Base-by-base conservation (phyloP, 1,140 invertebrate genomes). In the Drosophila baimaii region DNA sequence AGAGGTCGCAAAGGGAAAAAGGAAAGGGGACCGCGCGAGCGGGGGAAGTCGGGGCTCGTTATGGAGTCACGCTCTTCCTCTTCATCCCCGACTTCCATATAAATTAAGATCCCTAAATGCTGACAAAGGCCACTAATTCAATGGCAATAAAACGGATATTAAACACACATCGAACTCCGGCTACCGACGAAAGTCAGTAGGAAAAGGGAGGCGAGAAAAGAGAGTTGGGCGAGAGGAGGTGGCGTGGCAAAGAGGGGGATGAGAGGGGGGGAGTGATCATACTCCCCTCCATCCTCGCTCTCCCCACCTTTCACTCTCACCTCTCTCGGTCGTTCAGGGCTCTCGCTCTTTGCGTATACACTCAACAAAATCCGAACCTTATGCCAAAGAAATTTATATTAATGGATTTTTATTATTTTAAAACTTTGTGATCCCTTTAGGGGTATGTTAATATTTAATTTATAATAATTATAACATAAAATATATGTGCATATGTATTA, bases 91-190 rank as follows among this genome's bases (percentile, higher is more conserved):
- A 63, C 72, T 55, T 78, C 76, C 76, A 81, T 88, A 89, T 89
- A 83, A 89, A 88, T 88, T 88, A 81, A 88, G 80, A 88, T 88
- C 84, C 84, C 84, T 88, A 89, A 88, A 88, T 64, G 80, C 84
- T 88, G 80, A 88, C 84, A 88, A 89, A 89, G 84, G 84, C 63
- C 84, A 80, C 84, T 88, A 88, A 88, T 88, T 88, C 84, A 89
- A 88, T 64, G 84, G 83, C 83, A 88, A 88, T 88, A 88, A 89
- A 88, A 88, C 80, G 84, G 84, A 83, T 88, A 88, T 89, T 88
- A 88, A 89, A 83, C 84, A 88, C 83, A 88, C 84, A 83, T 88
- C 80, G 84, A 82, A 76, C 80, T 57, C 39, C 64, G 80, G 83
- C 83, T 86, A 83, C 83, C 83, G 82, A 72, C 62, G 63, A 54